Evolutionary conservation across 2,888 invertebrate genomes (phyloP).

Genomic region (Scaptomyza flava): DNA sequence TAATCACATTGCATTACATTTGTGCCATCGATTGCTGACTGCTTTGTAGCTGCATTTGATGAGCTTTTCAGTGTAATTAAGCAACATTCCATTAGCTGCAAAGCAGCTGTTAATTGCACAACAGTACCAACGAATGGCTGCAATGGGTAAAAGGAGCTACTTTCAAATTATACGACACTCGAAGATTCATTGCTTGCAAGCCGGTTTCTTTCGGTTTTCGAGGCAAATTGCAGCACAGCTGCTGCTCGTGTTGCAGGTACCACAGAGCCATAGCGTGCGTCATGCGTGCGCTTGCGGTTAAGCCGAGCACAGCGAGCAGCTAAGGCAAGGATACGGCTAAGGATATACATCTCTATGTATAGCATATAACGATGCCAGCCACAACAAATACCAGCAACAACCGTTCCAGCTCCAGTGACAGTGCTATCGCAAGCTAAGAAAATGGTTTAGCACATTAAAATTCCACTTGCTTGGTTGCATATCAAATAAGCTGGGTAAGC

Average conservation of each 20-base stretch:
- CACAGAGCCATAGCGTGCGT: conserved; percentile 16
- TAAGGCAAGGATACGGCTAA: conserved; percentile 37
- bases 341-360: conserved; percentile 1
- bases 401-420: neutral
- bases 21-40: conserved; percentile 19
- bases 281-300: conserved; percentile 54
- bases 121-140: conserved; percentile 25
- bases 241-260: conserved; percentile 20
- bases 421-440: conserved; percentile 61
- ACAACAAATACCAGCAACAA: conserved; percentile 56
- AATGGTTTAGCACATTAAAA: conserved; percentile 79
- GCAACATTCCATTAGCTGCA: conserved; percentile 49
- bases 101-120: conserved; percentile 63
- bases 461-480: conserved; percentile 77
- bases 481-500: conserved; percentile 72
- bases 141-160: conserved; percentile 15
- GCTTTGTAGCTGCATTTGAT: conserved; percentile 28
- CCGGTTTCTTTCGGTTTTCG: conserved; percentile 50
- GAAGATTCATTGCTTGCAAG: conserved; percentile 24
- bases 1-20: conserved; percentile 48
- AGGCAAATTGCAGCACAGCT: conserved; percentile 58
- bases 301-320: conserved; percentile 35
- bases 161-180: conserved; percentile 45
- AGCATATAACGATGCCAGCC: conserved; percentile 28
- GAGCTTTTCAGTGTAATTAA: conserved; percentile 58